Conservation (phyloP, 2,888 invertebrate genomes). For the Tridacna gigas region DNA sequence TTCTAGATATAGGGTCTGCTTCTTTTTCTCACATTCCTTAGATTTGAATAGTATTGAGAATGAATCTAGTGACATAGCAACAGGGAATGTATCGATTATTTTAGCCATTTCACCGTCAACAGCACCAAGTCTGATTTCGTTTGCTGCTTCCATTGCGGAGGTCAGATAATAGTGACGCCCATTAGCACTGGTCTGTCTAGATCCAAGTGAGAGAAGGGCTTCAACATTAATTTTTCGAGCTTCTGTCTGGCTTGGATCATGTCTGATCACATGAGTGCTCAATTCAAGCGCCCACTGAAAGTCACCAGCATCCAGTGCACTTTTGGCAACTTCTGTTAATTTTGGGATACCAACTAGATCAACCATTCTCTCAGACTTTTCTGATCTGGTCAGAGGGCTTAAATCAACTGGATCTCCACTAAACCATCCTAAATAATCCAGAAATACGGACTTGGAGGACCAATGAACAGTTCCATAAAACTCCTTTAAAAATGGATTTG, state of each 20-base stretch:
- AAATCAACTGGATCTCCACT: slow-evolving; percentile 75
- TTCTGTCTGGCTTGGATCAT: slow-evolving; percentile 55
- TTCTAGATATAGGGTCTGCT: slow-evolving; percentile 51
- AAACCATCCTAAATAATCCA: slow-evolving; percentile 72
- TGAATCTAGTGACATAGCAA: slow-evolving; percentile 59
- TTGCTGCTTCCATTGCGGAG: slow-evolving; percentile 71
- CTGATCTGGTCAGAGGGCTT: slow-evolving; percentile 67
- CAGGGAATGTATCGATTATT: slow-evolving; percentile 52
- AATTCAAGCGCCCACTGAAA: slow-evolving; percentile 79
- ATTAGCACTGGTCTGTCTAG: slow-evolving; percentile 71
- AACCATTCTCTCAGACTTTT: slow-evolving; percentile 70
- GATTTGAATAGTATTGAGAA: slow-evolving; percentile 68
- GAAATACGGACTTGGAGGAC: slow-evolving; percentile 77
- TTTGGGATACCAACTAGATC: slow-evolving; percentile 65
- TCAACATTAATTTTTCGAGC: slow-evolving; percentile 71
- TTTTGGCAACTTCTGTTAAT: slow-evolving; percentile 55
- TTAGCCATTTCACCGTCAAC: slow-evolving; percentile 24
- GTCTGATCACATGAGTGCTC: slow-evolving; percentile 61
- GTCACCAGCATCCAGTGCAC: slow-evolving; percentile 69
- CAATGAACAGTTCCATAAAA: slow-evolving; percentile 80
- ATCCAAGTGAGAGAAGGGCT: slow-evolving; percentile 67
- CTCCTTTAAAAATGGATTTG: slow-evolving; percentile 75
- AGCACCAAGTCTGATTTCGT: slow-evolving; percentile 48
- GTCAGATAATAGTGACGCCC: slow-evolving; percentile 79
- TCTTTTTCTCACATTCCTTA: slow-evolving; percentile 53